Evolutionary conservation across 2,113 vertebrate species (phyloP), one percentile per base, ranked within the genome.

Genomic region (Shinisaurus crocodilurus): DNA sequence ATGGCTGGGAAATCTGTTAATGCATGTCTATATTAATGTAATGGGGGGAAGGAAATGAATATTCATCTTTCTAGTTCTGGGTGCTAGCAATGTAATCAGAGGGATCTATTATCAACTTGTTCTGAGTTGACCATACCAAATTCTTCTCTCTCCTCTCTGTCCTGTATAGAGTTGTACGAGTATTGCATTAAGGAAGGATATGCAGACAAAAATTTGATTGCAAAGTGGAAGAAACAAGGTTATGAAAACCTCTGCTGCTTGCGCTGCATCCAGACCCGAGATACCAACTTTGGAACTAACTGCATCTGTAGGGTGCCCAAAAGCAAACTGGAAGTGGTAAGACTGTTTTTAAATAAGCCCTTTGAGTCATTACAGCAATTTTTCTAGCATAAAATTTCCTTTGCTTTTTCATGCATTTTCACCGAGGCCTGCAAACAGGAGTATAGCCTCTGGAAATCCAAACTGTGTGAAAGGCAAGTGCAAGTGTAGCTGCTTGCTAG

Each of bases 181-280:
- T 99, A 99, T 82, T 99, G 99, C 90, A 99, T 99, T 95, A 99
- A 97, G 95, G 99, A 99, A 95, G 99, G 99, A 5, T 99, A 99
- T 0, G 99, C 99, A 54, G 99, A 99, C 95, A 99, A 99, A 95
- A 99, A 99, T 95, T 96, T 99, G 88, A 99, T 99, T 63, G 99
- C 99, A 3, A 99, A 99, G 94, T 99, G 99, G 99, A 99, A 99
- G 96, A 99, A 99, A 89, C 99, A 99, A 92, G 99, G 99, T 10
- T 99, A 99, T 0, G 99, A 99, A 96, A 99, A 99, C 90, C 96
- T 99, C 67, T 99, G 99, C 95, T 99, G 99, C 92, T 96, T 99
- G 93, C 98, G 98, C 15, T 99, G 99, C 94, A 99, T 99, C 94
- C 99, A 99, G 96, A 99, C 99, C 0, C 96, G 99, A 76, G 99